These are phyloP conservation scores for Dissostichus mawsoni DNA, from an alignment of 2,113 vertebrate genomes.

Conservation along the genomic window DNA sequence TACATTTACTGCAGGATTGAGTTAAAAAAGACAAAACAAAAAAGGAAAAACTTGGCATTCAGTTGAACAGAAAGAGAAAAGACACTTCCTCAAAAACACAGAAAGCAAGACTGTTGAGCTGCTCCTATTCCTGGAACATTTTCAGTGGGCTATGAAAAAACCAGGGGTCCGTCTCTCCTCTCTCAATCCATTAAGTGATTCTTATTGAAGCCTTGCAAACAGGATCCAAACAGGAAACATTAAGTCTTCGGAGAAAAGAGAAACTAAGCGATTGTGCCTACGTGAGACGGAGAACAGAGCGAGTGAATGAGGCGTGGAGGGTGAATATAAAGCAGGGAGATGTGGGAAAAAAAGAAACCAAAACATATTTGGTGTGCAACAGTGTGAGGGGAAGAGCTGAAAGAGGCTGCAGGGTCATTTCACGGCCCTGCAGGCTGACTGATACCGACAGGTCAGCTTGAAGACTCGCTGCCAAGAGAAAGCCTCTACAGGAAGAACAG, in stretches of 20 bases:
- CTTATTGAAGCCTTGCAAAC: constrained; percentile 51
- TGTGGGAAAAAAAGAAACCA: not conserved
- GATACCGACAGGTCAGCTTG: constrained; percentile 75
- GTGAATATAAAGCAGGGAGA: constrained; percentile 40
- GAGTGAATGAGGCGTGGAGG: constrained; percentile 34
- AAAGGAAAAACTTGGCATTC: constrained; percentile 22
- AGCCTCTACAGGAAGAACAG: constrained; percentile 32
- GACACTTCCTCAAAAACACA: constrained; percentile 15
- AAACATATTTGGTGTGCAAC: constrained; percentile 41
- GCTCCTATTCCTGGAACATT: constrained; percentile 49
- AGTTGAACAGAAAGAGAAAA: constrained; percentile 6
- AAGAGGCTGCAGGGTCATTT: constrained; percentile 59
- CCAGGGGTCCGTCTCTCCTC: constrained; percentile 25
- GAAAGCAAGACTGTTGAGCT: constrained; percentile 43
- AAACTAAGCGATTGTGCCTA: constrained; percentile 23
- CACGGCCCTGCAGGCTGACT: constrained; percentile 70
- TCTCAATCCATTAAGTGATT: constrained; percentile 53
- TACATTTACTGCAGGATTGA: not conserved
- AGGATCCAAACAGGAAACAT: constrained; percentile 56
- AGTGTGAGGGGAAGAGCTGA: constrained; percentile 39
- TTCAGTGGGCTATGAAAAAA: constrained; percentile 45
- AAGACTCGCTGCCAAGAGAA: constrained; percentile 70
- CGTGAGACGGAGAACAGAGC: constrained; percentile 17
- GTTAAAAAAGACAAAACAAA: not conserved
- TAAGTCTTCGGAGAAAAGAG: constrained; percentile 31